These are phyloP conservation scores for Mungos mungo DNA, from an alignment of 2,113 vertebrate species.

Conservation along the genomic window DNA sequence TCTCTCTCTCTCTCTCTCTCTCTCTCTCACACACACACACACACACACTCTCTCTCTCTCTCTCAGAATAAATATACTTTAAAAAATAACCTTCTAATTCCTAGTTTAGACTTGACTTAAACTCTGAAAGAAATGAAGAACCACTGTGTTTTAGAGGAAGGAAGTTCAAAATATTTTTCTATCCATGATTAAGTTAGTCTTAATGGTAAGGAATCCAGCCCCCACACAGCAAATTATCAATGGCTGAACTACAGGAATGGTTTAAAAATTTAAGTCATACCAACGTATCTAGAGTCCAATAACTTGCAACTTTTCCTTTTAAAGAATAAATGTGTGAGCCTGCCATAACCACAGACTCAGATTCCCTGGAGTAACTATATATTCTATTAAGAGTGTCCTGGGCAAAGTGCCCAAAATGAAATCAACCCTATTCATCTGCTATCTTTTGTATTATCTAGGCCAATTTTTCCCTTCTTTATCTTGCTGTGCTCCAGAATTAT, in stretches of 20 bases:
- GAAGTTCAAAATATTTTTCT: conserved; percentile 60
- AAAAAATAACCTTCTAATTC: conserved; percentile 36
- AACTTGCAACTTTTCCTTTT: conserved; percentile 65
- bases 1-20: too few relatives aligned
- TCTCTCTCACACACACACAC: too few relatives aligned
- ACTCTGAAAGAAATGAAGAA: conserved; percentile 34
- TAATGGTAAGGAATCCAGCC: conserved; percentile 21
- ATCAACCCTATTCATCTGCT: conserved; percentile 89
- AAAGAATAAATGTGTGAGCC: conserved; percentile 80
- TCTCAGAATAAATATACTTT: too few relatives aligned
- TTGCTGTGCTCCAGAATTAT: conserved; percentile 85
- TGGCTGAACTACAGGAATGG: not conserved
- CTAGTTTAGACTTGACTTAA: conserved; percentile 39
- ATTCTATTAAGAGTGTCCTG: conserved; percentile 89
- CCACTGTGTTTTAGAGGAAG: conserved; percentile 40
- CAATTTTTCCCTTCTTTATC: conserved; percentile 80
- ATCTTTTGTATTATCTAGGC: conserved; percentile 83
- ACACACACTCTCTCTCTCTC: too few relatives aligned
- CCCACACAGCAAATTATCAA: conserved; percentile 7
- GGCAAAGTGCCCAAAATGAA: conserved; percentile 87
- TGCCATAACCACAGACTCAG: conserved; percentile 77
- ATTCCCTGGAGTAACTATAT: conserved; percentile 85
- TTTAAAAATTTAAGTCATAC: conserved; percentile 53
- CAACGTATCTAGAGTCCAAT: conserved; percentile 16
- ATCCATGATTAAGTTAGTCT: conserved; percentile 16